Evolutionary conservation across 2,113 vertebrate genomes (phyloP), one percentile per base, ranked within the genome.

Genomic region (Chionodraco myersi): DNA sequence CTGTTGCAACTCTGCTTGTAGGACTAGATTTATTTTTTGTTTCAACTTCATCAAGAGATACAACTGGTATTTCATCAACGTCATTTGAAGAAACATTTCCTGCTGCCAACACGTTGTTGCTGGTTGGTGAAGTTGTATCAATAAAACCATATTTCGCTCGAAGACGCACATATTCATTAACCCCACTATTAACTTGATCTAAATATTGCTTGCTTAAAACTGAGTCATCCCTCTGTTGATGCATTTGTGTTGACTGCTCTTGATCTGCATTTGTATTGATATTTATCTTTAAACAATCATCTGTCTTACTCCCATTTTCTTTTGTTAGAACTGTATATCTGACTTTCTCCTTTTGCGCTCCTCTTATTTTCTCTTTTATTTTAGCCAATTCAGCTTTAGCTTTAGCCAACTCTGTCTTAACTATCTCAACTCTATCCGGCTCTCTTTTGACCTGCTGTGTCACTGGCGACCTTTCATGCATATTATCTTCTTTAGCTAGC

Each of bases 331-430:
- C 18, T 59, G n/a, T 49, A 45, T 48, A 75, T 75, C 13, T 85
- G 14, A 60, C 72, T 73, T 80, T 87, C 5, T 73, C 83, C 52
- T 83, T 88, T 77, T 82, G 85, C 36, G 89, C 83, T 45, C 77
- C 86, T 62, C 56, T 88, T 84, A 91, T 91, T 84, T 93, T 92
- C 56, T 91, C 90, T 44, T 92, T 93, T 67, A 92, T 92, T 80
- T 90, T 89, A 45, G 86, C 89, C 41, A 93, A 21, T 61, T 93
- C 92, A 41, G 65, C 30, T 68, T 68, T 68, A n/a, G 51, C 18
- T 68, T 92, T 92, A 13, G 92, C 92, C 60, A 88, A 72, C 75
- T 93, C 90, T 2, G 84, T 81, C 82, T 91, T 93, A 0, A 90
- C 88, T 70, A 78, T 74, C 54, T 91, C 75, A 16, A 93, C 80